Evolutionary conservation across 2,113 vertebrate genomes (phyloP).

Genomic region (Marmota monax): DNA sequence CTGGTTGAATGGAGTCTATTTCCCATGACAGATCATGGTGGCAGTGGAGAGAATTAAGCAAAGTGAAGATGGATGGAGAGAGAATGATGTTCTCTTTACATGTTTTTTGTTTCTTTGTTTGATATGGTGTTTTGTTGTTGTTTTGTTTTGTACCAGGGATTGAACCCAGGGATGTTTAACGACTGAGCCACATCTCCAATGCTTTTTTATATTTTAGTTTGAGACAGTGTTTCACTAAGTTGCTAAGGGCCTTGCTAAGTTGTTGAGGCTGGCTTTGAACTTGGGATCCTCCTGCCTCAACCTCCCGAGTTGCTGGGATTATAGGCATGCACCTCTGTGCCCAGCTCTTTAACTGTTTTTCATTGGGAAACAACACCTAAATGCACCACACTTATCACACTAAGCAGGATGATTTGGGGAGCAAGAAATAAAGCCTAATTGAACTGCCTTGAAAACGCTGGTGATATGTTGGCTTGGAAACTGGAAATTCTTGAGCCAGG

Average conservation of each 20-base stretch:
- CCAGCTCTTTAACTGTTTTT: not conserved
- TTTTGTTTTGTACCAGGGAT: too few species aligned
- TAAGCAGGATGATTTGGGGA: not conserved
- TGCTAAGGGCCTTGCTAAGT: too few species aligned
- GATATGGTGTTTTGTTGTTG: too few species aligned
- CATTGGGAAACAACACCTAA: not conserved
- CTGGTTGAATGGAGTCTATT: not conserved
- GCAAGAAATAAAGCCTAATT: too few species aligned
- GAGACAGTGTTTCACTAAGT: too few species aligned
- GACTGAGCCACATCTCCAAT: too few species aligned
- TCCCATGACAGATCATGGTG: not conserved
- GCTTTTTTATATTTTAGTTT: too few species aligned
- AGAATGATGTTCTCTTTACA: not conserved
- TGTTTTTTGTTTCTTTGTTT: not conserved
- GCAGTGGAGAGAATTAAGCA: not conserved
- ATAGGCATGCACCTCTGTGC: too few species aligned
- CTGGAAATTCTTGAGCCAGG: not conserved
- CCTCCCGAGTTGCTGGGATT: too few species aligned
- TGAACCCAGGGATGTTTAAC: too few species aligned
- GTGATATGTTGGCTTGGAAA: not conserved
- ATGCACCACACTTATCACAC: not conserved
- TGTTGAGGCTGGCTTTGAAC: too few species aligned
- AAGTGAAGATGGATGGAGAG: not conserved
- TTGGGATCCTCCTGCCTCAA: too few species aligned
- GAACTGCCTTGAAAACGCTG: not conserved